phyloP scores from a whole-genome alignment of 2,888 invertebrate species.

The Alitta virens region DNA sequence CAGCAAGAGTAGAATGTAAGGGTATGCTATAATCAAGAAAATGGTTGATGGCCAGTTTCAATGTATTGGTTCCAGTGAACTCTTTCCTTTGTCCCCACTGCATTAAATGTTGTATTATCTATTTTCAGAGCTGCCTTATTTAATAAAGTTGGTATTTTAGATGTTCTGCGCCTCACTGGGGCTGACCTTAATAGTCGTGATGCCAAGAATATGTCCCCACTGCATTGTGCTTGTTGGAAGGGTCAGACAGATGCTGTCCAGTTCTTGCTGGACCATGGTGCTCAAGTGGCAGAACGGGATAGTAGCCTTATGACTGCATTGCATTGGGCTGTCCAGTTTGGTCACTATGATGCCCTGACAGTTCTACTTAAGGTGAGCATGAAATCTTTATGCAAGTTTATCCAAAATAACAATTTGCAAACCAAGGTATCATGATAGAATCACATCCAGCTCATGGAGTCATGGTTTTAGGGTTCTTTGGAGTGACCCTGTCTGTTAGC shows the following conservation, averaged over 20 bases:
- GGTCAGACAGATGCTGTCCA: slow-evolving; percentile 33
- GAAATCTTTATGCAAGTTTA: too few species aligned
- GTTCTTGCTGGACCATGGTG: slow-evolving; percentile 31
- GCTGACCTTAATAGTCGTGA: slow-evolving; percentile 32
- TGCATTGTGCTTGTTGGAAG: slow-evolving; percentile 35
- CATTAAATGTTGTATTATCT: too few species aligned
- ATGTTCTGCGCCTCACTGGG: slow-evolving; percentile 23
- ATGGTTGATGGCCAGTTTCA: too few species aligned
- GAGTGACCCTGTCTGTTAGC: too few species aligned
- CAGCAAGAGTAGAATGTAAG: too few species aligned
- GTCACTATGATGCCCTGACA: slow-evolving; percentile 28
- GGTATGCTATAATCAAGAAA: too few species aligned
- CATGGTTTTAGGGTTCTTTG: too few species aligned
- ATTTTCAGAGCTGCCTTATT: slow-evolving; percentile 30
- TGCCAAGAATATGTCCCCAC: slow-evolving; percentile 31
- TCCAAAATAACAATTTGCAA: too few species aligned
- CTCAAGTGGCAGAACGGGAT: slow-evolving; percentile 31
- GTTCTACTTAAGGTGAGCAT: slow-evolving; percentile 29
- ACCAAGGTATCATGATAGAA: too few species aligned
- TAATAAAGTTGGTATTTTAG: slow-evolving; percentile 32
- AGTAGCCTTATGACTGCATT: slow-evolving; percentile 32
- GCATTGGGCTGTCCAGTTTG: slow-evolving; percentile 36
- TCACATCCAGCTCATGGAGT: too few species aligned
- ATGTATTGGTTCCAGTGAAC: too few species aligned
- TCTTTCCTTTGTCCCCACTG: too few species aligned